Conservation (phyloP, 2,113 vertebrate genomes). For the Campylomormyrus numenius region DNA sequence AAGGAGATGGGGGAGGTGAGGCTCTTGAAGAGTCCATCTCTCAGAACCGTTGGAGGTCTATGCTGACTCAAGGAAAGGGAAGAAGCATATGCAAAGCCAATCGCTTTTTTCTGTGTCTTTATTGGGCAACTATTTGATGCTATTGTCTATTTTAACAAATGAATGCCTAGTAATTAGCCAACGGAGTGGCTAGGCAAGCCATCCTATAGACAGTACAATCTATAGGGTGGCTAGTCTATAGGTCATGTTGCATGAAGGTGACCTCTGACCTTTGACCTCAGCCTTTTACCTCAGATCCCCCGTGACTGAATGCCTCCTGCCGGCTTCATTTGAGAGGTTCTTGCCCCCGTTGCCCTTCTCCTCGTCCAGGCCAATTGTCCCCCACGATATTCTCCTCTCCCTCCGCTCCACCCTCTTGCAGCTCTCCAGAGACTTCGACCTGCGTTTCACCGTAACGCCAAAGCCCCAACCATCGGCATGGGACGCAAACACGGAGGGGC, state of each 20-base stretch:
- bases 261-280: constrained; percentile 15
- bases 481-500: constrained; percentile 16
- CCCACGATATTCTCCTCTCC: constrained; percentile 27
- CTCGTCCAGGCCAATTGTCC: constrained; percentile 24
- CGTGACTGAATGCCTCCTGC: constrained; percentile 32
- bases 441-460: constrained; percentile 23
- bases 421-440: constrained; percentile 30
- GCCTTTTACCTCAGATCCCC: constrained; percentile 31
- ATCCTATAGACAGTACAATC: not conserved
- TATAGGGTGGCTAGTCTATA: not conserved
- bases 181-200: not conserved
- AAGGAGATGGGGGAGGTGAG: not conserved
- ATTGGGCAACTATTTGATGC: not conserved
- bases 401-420: constrained; percentile 25
- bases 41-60: not conserved
- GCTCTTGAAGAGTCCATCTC: not conserved
- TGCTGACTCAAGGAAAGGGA: not conserved
- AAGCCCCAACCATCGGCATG: constrained; percentile 25
- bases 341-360: constrained; percentile 22
- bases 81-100: not conserved
- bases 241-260: not conserved
- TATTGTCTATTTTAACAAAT: not conserved
- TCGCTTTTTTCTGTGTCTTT: not conserved
- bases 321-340: constrained; percentile 28
- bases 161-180: not conserved